Base-by-base conservation (phyloP, 2,113 vertebrate genomes). In the Guaruba guarouba region DNA sequence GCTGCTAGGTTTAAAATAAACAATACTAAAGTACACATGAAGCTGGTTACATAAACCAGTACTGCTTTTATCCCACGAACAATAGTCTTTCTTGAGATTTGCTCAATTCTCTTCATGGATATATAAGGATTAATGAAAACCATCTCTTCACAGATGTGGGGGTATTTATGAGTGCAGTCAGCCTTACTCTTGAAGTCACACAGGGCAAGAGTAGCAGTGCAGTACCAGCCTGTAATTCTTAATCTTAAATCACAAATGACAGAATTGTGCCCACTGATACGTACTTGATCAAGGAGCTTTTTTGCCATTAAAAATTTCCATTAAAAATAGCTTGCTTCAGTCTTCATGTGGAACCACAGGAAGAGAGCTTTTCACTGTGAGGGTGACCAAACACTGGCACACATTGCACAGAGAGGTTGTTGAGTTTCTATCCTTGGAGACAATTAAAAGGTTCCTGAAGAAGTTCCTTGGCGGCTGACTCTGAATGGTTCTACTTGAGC, bases 151-250 rank as follows among this genome's bases (percentile, higher is more conserved):
- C 63, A 93, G 83, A 39, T 74, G 37, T 62, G 76, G 46, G 22
- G 24, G 15, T 86, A 76, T 82, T 82, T 86, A 73, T 63, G 64
- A 78, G 61, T 74, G 46, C 61, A 59, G 46, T 69, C 48, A 90
- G 29, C 52, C 67, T 94, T 88, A 51, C 71, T 96, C 69, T 77
- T 87, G 17, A 78, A 94, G 46, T 87, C 88, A 73, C 48, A 76
- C 75, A 74, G 82, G 62, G 62, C 62, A 73, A 62, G 70, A 85
- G 67, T 17, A 82, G 74, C 6, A 6, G 33, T 43, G 35, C 67
- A 41, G 51, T 25, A 48, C 23, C 0, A 0, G 37, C 68, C 82
- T 82, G 57, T 23, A 55, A 27, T 35, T 90, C 27, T 61, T 81
- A 63, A 73, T 76, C 35, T 84, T 69, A 64, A 87, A 8, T 77